These are phyloP conservation scores for Drosophila austrosaltans DNA, from an alignment of 2,888 invertebrate genomes.

Conservation along the genomic window DNA sequence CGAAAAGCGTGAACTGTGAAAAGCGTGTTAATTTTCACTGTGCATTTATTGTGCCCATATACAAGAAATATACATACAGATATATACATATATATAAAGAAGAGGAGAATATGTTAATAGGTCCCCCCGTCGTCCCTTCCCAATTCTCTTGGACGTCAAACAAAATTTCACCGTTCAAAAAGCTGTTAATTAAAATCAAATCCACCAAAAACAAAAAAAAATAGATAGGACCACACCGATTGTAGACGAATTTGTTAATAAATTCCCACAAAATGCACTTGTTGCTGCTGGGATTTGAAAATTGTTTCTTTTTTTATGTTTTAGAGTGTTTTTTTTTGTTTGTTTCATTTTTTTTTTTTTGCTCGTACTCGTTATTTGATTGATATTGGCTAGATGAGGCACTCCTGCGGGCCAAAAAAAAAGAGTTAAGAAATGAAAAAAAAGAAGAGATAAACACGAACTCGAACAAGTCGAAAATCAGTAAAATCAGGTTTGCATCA, in stretches of 20 bases:
- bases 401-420: constrained; percentile 67
- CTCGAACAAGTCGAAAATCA: constrained; percentile 37
- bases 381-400: constrained; percentile 57
- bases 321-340: constrained; percentile 33
- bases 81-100: neutral
- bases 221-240: constrained; percentile 41
- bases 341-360: constrained; percentile 58
- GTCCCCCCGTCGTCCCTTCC: constrained; percentile 41
- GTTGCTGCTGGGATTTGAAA: constrained; percentile 1
- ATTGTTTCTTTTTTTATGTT: neutral
- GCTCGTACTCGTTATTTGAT: constrained; percentile 70
- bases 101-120: constrained; percentile 65
- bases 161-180: constrained; percentile 75
- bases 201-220: constrained; percentile 53
- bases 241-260: neutral
- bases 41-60: constrained; percentile 73
- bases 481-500: constrained; percentile 69
- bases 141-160: neutral
- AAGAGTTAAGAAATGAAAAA: constrained; percentile 16
- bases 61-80: neutral
- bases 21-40: constrained; percentile 80
- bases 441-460: constrained; percentile 31
- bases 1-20: constrained; percentile 70
- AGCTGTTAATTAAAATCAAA: constrained; percentile 76
- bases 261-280: constrained; percentile 39